Evolutionary conservation across 1,140 invertebrate genomes (phyloP).

Genomic region (Lamellibrachia luymesi): DNA sequence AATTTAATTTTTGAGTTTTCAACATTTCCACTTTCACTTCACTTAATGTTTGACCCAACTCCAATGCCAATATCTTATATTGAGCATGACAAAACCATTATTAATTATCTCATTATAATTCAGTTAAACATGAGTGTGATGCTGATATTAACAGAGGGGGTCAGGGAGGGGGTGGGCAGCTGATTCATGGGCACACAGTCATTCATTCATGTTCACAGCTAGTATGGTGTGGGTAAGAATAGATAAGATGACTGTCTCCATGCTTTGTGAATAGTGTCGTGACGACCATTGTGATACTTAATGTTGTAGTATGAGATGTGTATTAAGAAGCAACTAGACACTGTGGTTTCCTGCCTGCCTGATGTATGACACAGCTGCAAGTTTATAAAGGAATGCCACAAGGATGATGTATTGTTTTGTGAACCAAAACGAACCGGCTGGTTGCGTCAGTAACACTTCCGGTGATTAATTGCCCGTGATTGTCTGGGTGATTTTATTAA

Average conservation of each 20-base stretch:
- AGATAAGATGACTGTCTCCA: neutral
- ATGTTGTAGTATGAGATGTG: neutral
- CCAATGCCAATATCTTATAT: neutral
- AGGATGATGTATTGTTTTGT: neutral
- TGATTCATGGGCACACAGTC: neutral
- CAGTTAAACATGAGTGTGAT: neutral
- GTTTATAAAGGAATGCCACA: neutral
- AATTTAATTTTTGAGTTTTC: too few relatives aligned
- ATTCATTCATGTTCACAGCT: neutral
- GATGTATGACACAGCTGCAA: neutral
- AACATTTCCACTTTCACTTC: too few relatives aligned
- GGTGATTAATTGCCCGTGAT: neutral
- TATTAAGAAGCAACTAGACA: neutral
- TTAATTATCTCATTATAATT: neutral
- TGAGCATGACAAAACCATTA: neutral
- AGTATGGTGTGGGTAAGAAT: neutral
- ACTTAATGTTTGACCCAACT: too few relatives aligned
- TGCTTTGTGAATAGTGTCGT: neutral
- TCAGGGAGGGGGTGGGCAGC: neutral
- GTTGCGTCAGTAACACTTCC: neutral
- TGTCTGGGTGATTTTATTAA: neutral
- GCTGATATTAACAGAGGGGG: neutral
- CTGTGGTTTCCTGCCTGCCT: neutral
- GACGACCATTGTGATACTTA: neutral
- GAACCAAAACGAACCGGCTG: neutral